Evolutionary conservation across 1,140 invertebrate species (phyloP).

Genomic region (Andrena cerasifolii): DNA sequence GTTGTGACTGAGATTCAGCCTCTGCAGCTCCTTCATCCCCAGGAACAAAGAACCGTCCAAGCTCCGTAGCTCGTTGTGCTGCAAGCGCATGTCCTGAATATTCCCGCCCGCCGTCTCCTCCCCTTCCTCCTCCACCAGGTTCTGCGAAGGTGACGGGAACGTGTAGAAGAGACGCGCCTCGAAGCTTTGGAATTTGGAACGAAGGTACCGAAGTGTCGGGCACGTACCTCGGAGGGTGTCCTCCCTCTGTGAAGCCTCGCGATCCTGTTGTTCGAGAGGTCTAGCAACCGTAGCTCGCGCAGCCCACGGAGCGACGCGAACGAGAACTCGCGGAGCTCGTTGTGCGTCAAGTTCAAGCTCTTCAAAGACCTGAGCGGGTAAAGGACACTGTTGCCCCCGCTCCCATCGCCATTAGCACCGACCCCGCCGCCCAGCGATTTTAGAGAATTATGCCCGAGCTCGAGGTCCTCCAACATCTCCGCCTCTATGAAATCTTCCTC

Average conservation of each 20-base stretch:
- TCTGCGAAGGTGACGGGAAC: constrained; percentile 78
- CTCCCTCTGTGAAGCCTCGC: constrained; percentile 83
- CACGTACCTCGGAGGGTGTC: constrained; percentile 84
- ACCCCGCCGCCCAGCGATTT: constrained; percentile 82
- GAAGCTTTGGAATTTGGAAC: not conserved
- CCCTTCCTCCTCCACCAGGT: constrained; percentile 87
- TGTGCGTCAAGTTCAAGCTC: constrained; percentile 89
- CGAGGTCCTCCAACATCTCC: constrained; percentile 85
- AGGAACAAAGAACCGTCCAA: constrained; percentile 88
- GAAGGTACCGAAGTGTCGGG: not conserved
- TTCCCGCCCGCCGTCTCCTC: constrained; percentile 81
- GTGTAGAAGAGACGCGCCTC: no score
- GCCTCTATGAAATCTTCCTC: constrained; percentile 89
- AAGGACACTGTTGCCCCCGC: constrained; percentile 86
- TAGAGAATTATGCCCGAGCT: constrained; percentile 88
- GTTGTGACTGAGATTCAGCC: constrained; percentile 89
- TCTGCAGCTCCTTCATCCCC: constrained; percentile 87
- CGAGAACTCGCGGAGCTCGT: constrained; percentile 89
- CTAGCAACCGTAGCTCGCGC: constrained; percentile 85
- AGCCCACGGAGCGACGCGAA: constrained; percentile 89
- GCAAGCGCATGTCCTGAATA: constrained; percentile 87
- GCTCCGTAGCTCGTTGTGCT: constrained; percentile 87
- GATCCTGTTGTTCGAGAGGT: constrained; percentile 90
- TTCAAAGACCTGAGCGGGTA: constrained; percentile 86
- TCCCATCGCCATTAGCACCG: constrained; percentile 71